Conservation (phyloP, 2,797 vertebrate species). For the Sorex maritimensis region DNA sequence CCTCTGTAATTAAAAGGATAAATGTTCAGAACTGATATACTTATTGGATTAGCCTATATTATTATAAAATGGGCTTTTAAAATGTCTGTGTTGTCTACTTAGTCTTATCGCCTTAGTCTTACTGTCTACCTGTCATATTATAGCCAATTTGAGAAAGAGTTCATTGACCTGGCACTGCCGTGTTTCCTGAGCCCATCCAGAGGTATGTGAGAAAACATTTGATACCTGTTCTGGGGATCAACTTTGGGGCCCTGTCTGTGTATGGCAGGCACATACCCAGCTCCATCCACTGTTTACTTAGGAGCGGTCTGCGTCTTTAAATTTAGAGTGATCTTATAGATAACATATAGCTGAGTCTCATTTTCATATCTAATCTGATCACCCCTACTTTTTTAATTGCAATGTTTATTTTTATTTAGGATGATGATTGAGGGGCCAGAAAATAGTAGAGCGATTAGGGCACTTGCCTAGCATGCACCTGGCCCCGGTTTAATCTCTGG, state of each 20-base stretch:
- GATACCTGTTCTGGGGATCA: too few species aligned
- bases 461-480: too few species aligned
- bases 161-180: too few species aligned
- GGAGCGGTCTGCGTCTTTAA: neutral
- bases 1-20: slow-evolving; percentile 7
- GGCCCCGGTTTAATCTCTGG: too few species aligned
- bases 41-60: slow-evolving; percentile 9
- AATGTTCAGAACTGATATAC: slow-evolving; percentile 10
- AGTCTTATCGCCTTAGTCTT: neutral
- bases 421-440: neutral
- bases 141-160: too few species aligned
- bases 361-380: neutral
- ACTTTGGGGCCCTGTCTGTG: too few species aligned
- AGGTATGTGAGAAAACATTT: too few species aligned
- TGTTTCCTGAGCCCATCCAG: too few species aligned
- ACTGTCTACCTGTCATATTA: too few species aligned
- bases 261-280: too few species aligned
- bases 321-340: neutral
- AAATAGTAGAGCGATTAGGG: too few species aligned
- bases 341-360: neutral
- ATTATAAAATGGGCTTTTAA: neutral
- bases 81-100: neutral
- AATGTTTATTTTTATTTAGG: slow-evolving; percentile 39
- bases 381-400: neutral
- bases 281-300: slow-evolving; percentile 7